Conservation (phyloP, 2,888 invertebrate species). For the Parnassius glacialis region DNA sequence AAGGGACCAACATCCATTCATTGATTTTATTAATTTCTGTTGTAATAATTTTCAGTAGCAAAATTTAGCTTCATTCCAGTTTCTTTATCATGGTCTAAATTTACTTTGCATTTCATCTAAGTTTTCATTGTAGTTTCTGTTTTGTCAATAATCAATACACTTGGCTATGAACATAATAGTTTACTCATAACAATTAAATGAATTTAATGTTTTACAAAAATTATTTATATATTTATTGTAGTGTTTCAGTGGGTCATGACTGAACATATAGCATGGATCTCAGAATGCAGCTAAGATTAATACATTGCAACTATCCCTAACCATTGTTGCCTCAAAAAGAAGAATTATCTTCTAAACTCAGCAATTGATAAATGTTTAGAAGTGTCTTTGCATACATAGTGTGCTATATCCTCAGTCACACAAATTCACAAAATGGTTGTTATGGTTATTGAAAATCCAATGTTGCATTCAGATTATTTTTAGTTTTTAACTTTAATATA, state of each 20-base stretch:
- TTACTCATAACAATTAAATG: conserved; percentile 50
- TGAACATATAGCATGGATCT: conserved; percentile 79
- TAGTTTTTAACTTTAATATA: conserved; percentile 61
- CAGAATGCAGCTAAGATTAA: conserved; percentile 75
- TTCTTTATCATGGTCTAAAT: conserved; percentile 46
- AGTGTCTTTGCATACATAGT: conserved; percentile 52
- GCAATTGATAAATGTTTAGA: conserved; percentile 35
- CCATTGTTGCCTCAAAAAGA: conserved; percentile 46
- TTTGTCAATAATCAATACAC: conserved; percentile 48
- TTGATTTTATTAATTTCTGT: conserved; percentile 48
- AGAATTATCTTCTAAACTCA: conserved; percentile 38
- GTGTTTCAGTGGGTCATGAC: conserved; percentile 71
- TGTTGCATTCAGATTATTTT: conserved; percentile 78
- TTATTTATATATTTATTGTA: conserved; percentile 61
- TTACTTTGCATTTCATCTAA: conserved; percentile 61
- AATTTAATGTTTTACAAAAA: conserved; percentile 53
- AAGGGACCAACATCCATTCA: conserved; percentile 74
- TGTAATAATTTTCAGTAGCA: conserved; percentile 46
- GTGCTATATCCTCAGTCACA: conserved; percentile 73
- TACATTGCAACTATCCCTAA: conserved; percentile 54
- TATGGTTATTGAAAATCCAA: conserved; percentile 70
- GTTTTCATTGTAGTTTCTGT: conserved; percentile 51
- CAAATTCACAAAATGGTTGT: conserved; percentile 73
- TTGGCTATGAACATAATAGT: conserved; percentile 71
- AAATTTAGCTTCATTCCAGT: conserved; percentile 42